A percentile compares a stretch with the other conserved stretches of the same genome.
Conservation (phyloP, 2,797 vertebrate genomes). For the Thamnophis elegans region DNA sequence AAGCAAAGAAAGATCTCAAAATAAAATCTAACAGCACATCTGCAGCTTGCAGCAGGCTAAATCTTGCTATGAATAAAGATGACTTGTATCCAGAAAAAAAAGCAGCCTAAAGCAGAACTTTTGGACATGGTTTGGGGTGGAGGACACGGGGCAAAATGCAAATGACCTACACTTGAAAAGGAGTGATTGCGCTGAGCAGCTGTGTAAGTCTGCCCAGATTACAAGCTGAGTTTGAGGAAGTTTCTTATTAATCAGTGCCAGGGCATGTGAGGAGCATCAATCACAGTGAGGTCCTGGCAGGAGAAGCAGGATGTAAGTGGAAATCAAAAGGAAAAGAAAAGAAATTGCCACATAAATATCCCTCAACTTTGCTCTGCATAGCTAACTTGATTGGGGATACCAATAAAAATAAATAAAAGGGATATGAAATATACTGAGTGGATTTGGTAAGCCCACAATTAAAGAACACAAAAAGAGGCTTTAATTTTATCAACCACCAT, state of each 20-base stretch:
- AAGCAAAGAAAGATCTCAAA: slow-evolving; percentile 61
- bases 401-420: slow-evolving; percentile 39
- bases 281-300: slow-evolving; percentile 63
- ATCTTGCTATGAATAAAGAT: slow-evolving; percentile 63
- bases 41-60: slow-evolving; percentile 59
- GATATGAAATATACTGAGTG: neutral
- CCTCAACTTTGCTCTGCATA: slow-evolving; percentile 27
- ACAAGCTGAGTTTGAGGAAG: slow-evolving; percentile 61
- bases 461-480: neutral
- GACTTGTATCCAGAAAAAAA: slow-evolving; percentile 50
- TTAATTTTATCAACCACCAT: neutral
- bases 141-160: slow-evolving; percentile 52
- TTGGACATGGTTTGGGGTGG: slow-evolving; percentile 60
- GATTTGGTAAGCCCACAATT: neutral
- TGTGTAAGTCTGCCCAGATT: slow-evolving; percentile 56
- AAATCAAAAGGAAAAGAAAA: slow-evolving; percentile 49
- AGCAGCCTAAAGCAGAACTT: slow-evolving; percentile 57
- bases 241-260: slow-evolving; percentile 70
- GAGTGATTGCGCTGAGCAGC: slow-evolving; percentile 58
- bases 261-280: slow-evolving; percentile 58
- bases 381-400: slow-evolving; percentile 34
- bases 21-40: slow-evolving; percentile 58
- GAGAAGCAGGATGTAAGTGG: slow-evolving; percentile 59
- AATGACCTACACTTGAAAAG: slow-evolving; percentile 70
- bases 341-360: slow-evolving; percentile 46